Conservation (phyloP, 2,888 invertebrate species). For the Chironomus tentans region DNA sequence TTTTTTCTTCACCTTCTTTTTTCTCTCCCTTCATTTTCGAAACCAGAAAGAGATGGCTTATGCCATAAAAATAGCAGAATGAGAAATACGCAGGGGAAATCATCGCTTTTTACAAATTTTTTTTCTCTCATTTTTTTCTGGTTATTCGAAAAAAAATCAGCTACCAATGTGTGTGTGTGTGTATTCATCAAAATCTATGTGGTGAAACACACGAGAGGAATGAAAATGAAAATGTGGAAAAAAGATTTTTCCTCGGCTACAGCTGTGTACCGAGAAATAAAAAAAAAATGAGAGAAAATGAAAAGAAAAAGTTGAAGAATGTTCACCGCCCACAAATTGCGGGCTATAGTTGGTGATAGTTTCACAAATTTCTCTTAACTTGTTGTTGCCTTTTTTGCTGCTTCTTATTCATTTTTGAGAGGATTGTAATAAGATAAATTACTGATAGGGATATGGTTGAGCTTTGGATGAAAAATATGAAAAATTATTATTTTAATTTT, state of each 20-base stretch:
- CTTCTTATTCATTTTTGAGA: not conserved
- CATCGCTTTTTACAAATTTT: conserved; percentile 13
- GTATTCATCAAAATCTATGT: not conserved
- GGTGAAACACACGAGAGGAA: not conserved
- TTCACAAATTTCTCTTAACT: not conserved
- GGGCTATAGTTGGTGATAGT: conserved; percentile 6
- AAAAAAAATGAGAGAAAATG: not conserved
- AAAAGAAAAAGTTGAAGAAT: conserved; percentile 19
- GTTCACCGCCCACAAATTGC: conserved; percentile 25
- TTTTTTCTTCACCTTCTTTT: not conserved
- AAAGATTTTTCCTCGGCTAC: conserved; percentile 2
- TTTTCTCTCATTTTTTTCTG: conserved; percentile 9
- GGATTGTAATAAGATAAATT: too few relatives aligned
- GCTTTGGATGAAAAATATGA: too few relatives aligned
- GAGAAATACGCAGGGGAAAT: conserved; percentile 18
- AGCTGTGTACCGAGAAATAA: not conserved
- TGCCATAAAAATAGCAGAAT: not conserved
- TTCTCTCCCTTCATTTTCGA: conserved; percentile 10
- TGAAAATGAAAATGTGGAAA: conserved; percentile 8
- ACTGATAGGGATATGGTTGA: too few relatives aligned
- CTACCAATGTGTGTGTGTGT: conserved; percentile 7
- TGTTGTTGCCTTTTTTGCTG: not conserved
- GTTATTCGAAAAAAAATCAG: conserved; percentile 7
- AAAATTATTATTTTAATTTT: too few relatives aligned
- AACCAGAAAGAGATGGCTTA: conserved; percentile 21